These are phyloP conservation scores for Hemibagrus wyckioides DNA, from an alignment of 2,113 vertebrate genomes.

Conservation along the genomic window DNA sequence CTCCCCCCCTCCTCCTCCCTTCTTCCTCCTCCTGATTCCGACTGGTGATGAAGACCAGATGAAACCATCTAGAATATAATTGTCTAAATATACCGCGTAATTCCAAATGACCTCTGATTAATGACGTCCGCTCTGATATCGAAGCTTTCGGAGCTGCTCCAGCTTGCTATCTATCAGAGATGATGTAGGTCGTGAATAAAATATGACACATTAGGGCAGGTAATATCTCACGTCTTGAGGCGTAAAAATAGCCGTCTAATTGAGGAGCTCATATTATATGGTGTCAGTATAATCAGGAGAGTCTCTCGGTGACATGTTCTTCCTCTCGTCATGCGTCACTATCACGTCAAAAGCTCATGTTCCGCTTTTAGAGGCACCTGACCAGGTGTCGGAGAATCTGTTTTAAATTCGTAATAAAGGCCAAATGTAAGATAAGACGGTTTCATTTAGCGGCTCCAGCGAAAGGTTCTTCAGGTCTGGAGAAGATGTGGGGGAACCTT, in stretches of 20 bases:
- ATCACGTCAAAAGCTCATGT: constrained; percentile 40
- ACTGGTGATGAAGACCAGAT: constrained; percentile 39
- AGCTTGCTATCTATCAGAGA: constrained; percentile 47
- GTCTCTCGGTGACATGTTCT: constrained; percentile 43
- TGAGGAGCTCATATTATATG: constrained; percentile 52
- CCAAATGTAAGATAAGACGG: neutral
- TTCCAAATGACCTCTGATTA: constrained; percentile 44
- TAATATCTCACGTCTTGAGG: constrained; percentile 59
- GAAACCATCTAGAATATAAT: constrained; percentile 48
- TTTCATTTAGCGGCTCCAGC: neutral
- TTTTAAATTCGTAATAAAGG: constrained; percentile 34
- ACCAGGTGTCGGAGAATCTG: constrained; percentile 37
- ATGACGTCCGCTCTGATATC: constrained; percentile 38
- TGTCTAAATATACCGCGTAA: constrained; percentile 50
- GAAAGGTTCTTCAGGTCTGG: no score
- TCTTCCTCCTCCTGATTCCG: no score
- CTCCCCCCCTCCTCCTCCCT: no score
- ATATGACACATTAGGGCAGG: constrained; percentile 57
- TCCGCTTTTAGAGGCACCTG: constrained; percentile 46
- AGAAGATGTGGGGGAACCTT: neutral
- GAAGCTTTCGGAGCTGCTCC: constrained; percentile 38
- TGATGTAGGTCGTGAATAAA: constrained; percentile 59
- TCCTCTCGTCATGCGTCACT: constrained; percentile 41
- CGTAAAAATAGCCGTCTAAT: constrained; percentile 61
- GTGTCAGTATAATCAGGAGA: constrained; percentile 51